Percentiles rank a stretch among this genome's conserved stretches.
Conservation (phyloP, 1,140 invertebrate genomes). For the Diploscapter pachys region DNA sequence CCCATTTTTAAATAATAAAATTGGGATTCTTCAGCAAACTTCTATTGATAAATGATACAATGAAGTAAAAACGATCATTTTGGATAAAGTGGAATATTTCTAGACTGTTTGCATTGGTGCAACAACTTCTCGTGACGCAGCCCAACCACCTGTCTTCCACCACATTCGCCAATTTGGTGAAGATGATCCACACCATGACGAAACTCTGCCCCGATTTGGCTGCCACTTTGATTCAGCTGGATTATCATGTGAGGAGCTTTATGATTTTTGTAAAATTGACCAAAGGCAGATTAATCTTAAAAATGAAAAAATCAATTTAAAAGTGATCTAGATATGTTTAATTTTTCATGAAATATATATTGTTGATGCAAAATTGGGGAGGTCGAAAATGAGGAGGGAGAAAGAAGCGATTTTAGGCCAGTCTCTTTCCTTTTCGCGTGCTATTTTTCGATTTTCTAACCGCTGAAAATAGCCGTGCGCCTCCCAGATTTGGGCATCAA, state of each 20-base stretch:
- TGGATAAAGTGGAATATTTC: not conserved
- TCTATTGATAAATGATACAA: not conserved
- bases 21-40: no score
- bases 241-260: slow-evolving; percentile 5
- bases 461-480: no score
- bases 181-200: slow-evolving; percentile 49
- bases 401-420: no score
- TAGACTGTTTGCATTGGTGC: slow-evolving; percentile 11
- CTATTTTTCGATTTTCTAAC: no score
- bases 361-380: no score
- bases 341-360: no score
- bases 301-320: not conserved
- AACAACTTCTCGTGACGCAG: slow-evolving; percentile 41
- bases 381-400: no score
- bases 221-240: slow-evolving; percentile 47
- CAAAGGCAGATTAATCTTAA: not conserved
- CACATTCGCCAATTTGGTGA: slow-evolving; percentile 49
- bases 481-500: no score
- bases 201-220: slow-evolving; percentile 47
- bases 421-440: no score
- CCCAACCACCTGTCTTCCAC: slow-evolving; percentile 45
- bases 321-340: no score
- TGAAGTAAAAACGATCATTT: not conserved
- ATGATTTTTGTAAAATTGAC: not conserved
- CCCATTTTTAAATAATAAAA: no score